Conservation (phyloP, 1,140 invertebrate species). For the Palaemon carinicauda region DNA sequence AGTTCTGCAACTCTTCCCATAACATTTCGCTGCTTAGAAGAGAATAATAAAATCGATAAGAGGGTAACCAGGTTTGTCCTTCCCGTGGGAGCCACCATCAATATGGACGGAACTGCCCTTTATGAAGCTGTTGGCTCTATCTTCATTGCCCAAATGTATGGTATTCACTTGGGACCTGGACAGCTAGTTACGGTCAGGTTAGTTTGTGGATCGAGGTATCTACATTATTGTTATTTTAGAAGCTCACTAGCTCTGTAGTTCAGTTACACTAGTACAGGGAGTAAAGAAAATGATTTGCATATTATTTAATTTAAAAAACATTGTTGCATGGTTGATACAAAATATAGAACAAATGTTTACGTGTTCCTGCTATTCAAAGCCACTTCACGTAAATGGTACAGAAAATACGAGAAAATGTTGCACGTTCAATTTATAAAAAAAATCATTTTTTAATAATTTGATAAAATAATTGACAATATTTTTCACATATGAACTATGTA, state of each 20-base stretch:
- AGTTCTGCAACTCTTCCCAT: conserved; percentile 91
- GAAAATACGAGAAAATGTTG: too few species aligned
- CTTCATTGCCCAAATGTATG: conserved; percentile 90
- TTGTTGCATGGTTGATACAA: too few species aligned
- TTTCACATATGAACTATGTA: too few species aligned
- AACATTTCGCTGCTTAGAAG: conserved; percentile 89
- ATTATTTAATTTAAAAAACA: too few species aligned
- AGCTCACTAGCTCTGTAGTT: not conserved
- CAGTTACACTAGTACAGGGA: too few species aligned
- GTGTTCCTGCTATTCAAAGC: too few species aligned
- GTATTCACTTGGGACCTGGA: conserved; percentile 78
- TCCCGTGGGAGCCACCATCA: conserved; percentile 94
- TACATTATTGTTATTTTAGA: not conserved
- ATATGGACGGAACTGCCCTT: conserved; percentile 95
- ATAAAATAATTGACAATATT: too few species aligned
- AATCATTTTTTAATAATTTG: too few species aligned
- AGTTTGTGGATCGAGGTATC: not conserved
- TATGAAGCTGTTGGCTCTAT: conserved; percentile 96
- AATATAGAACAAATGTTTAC: too few species aligned
- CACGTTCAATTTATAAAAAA: too few species aligned
- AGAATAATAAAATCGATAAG: conserved; percentile 86
- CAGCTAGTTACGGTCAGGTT: conserved; percentile 90
- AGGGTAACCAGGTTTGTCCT: conserved; percentile 93
- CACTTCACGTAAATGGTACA: too few species aligned
- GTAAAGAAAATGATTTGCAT: too few species aligned